These are phyloP conservation scores for Galagoides demidoff DNA, from an alignment of 2,797 vertebrate genomes.

Conservation along the genomic window DNA sequence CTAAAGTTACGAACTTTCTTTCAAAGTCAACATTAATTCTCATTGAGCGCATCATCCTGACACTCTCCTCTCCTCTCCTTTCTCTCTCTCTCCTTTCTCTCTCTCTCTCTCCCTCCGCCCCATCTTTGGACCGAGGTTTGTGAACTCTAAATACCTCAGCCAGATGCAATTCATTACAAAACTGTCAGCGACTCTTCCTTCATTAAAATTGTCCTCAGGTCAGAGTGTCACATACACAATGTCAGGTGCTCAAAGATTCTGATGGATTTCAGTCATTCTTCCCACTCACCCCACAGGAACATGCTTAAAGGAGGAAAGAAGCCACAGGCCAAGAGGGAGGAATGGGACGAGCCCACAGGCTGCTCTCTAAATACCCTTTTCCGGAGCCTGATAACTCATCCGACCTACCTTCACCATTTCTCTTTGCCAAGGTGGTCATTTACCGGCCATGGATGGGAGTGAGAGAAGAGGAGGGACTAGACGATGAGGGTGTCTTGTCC, in stretches of 20 bases:
- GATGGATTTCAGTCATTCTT: background rate
- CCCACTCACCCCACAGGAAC: background rate
- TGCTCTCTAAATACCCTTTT: background rate
- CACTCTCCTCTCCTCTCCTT: background rate
- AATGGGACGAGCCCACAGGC: background rate
- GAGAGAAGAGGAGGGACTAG: background rate
- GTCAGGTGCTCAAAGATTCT: background rate
- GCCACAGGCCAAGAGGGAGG: background rate
- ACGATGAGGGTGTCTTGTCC: background rate
- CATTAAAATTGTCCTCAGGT: background rate
- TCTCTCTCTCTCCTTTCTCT: background rate
- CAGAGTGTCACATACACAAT: background rate
- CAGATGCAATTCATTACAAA: constrained; percentile 34
- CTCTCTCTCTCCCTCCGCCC: too few relatives aligned
- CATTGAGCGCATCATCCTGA: background rate
- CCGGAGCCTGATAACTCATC: background rate
- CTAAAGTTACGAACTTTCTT: constrained; percentile 1
- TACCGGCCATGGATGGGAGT: background rate
- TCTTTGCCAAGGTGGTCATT: background rate
- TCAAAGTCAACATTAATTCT: background rate
- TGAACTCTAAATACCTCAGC: background rate
- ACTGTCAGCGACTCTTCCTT: background rate
- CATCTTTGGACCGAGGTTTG: background rate
- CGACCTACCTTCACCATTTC: background rate
- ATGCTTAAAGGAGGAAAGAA: background rate